Evolutionary conservation across 2,797 vertebrate genomes (phyloP).

Genomic region (Poecile montanus): DNA sequence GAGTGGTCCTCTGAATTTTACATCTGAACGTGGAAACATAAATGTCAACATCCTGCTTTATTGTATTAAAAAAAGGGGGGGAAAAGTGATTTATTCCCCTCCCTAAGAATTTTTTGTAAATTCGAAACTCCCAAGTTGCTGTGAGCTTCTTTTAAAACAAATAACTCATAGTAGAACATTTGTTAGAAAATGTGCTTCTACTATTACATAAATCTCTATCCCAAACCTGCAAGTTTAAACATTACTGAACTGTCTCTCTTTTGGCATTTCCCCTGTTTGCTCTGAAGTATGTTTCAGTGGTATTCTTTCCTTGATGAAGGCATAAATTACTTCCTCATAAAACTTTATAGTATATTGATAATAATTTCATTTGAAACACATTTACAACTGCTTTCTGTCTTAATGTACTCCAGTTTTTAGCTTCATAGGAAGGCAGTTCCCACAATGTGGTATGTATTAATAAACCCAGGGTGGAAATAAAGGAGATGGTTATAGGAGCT

Average conservation of each 20-base stretch:
- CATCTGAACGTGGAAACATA: background rate
- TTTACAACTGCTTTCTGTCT: background rate
- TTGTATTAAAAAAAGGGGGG: background rate
- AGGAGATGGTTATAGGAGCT: background rate
- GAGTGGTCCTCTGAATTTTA: background rate
- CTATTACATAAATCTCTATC: background rate
- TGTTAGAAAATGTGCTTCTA: background rate
- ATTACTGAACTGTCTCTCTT: background rate
- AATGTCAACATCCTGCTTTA: background rate
- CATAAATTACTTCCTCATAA: background rate
- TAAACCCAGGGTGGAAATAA: slow-evolving; percentile 1
- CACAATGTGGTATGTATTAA: background rate
- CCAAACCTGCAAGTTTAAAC: slow-evolving; percentile 28
- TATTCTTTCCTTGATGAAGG: slow-evolving; percentile 2
- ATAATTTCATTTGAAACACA: background rate
- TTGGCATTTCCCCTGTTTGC: slow-evolving; percentile 25
- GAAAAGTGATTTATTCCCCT: background rate
- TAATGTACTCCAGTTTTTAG: background rate
- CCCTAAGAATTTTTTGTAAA: background rate
- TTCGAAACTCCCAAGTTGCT: background rate
- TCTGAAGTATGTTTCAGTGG: background rate
- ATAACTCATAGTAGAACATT: background rate
- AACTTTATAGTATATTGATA: background rate
- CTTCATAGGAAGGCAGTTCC: background rate
- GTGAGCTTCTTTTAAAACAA: background rate